A percentile compares a stretch with the other conserved stretches of the same genome.
phyloP scores from a whole-genome alignment of 1,140 invertebrate species.

The Delia radicum region DNA sequence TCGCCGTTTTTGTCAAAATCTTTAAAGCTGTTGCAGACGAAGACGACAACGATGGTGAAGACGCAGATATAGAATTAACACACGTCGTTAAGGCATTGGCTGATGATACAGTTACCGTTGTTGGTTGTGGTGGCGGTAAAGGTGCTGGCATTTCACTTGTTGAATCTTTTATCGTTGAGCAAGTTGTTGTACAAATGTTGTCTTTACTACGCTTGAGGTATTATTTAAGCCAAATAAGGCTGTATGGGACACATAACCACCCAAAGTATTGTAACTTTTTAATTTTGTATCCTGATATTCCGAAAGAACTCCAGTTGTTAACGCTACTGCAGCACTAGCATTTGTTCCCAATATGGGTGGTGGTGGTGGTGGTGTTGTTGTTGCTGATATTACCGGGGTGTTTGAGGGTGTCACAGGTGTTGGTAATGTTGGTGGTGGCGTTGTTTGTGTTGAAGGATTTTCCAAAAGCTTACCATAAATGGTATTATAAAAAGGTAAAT shows the following conservation, averaged over 20 bases:
- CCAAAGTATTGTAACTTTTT: conserved; percentile 30
- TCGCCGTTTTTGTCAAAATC: conserved; percentile 47
- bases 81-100: not conserved
- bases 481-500: conserved; percentile 47
- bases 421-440: conserved; percentile 36
- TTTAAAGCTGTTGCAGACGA: conserved; percentile 29
- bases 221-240: conserved; percentile 21
- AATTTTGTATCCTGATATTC: conserved; percentile 33
- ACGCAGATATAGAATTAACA: too few species aligned
- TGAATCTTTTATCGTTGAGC: not conserved
- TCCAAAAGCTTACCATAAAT: conserved; percentile 48
- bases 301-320: conserved; percentile 40
- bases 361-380: not conserved
- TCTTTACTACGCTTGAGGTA: not conserved
- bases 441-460: conserved; percentile 8
- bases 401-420: conserved; percentile 27
- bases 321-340: not conserved
- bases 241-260: conserved; percentile 23
- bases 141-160: not conserved
- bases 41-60: not conserved
- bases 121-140: not conserved
- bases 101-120: not conserved
- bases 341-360: too few species aligned
- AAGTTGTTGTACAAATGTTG: not conserved
- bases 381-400: not conserved